Base-by-base conservation (phyloP, 2,113 vertebrate species). In the Thalassarche chlororhynchos region DNA sequence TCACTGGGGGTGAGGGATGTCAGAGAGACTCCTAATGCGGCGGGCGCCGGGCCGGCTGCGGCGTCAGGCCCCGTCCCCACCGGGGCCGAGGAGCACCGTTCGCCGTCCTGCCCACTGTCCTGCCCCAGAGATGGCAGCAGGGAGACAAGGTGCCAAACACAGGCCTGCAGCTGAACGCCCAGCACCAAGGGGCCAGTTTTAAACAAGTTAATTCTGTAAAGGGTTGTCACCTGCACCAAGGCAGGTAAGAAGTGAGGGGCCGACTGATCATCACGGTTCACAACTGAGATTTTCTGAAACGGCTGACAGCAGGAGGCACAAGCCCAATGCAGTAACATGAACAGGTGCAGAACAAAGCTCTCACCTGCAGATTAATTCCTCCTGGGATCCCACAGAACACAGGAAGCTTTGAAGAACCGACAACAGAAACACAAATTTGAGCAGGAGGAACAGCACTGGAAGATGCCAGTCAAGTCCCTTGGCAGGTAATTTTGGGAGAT, bases 11-110 rank as follows among this genome's bases (percentile, higher is more conserved):
- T 0, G 5, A 46, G 36, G 64, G 84, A 10, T 17, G 12, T 2
- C 3, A 4, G n/a, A 34, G 42, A 18, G 25, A 40, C 2, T 3
- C 0, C 1, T 2, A 18, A 21, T 4, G 62, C 55, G 2, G 1
- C 24, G 58, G 23, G 23, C 9, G 14, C 28, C 4, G 4, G 76
- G 61, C 23, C 2, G 12, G 52, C 61, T 46, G 40, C 0, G 0
- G 38, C 9, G 38, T 14, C 79, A 13, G 31, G 44, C 29, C 17
- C 38, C 4, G 1, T 46, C 34, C 19, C 42, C 57, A 5, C 5
- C 2, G 3, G 9, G n/a, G 8, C 29, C 3, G 5, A 29, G 85
- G 47, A 40, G 70, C 54, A 9, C 46, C 28, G 58, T 29, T 34
- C 12, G 2, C 51, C 46, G 10, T 7, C 61, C 36, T 47, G 60